These are phyloP conservation scores for Macrocentrus cingulum DNA, from an alignment of 1,140 invertebrate genomes.

Conservation along the genomic window DNA sequence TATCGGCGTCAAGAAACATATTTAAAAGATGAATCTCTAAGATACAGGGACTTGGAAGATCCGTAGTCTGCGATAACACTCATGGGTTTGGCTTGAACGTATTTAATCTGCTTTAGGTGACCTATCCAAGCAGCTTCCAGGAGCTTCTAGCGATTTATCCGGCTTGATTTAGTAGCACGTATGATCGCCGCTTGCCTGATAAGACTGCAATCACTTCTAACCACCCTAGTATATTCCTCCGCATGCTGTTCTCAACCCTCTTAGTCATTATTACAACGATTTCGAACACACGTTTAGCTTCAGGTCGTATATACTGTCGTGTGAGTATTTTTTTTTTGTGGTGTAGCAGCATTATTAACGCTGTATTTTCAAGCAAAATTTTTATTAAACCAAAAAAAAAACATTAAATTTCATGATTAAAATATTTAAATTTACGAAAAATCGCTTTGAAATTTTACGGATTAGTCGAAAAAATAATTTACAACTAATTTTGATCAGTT, in stretches of 20 bases:
- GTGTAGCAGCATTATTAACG: no score
- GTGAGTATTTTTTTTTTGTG: no score
- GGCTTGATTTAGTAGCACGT: slow-evolving; percentile 17
- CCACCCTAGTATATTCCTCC: neutral
- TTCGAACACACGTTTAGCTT: no score
- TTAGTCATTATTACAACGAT: neutral
- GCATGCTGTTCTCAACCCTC: neutral
- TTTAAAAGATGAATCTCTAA: neutral
- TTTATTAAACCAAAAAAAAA: no score
- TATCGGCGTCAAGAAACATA: neutral
- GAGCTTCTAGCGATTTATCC: slow-evolving; percentile 33
- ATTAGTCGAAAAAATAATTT: no score
- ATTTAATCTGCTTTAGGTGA: slow-evolving; percentile 35
- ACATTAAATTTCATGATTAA: no score
- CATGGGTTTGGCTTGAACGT: slow-evolving; percentile 28
- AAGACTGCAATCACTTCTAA: slow-evolving; percentile 12
- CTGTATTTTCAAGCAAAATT: no score
- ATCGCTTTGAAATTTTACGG: no score
- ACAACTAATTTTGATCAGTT: no score
- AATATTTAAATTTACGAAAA: no score
- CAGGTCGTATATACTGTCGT: no score
- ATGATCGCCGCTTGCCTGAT: slow-evolving; percentile 15
- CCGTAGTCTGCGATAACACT: slow-evolving; percentile 12
- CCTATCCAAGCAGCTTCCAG: slow-evolving; percentile 23
- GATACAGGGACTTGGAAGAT: slow-evolving; percentile 18